Evolutionary conservation across 2,888 invertebrate species (phyloP).

Genomic region (Elaeidobius kamerunicus): DNA sequence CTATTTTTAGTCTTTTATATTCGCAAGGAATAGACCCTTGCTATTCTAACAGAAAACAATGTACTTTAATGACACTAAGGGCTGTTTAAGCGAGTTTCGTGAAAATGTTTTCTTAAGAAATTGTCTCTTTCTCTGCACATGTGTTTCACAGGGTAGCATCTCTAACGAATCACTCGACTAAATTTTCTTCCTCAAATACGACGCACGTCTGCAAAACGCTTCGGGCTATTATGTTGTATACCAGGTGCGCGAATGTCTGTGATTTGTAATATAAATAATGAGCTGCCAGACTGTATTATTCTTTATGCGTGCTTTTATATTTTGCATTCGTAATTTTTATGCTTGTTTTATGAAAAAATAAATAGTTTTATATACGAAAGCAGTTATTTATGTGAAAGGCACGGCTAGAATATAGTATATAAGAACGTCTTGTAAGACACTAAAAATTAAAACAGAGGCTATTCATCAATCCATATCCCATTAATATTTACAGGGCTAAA

Average conservation of each 20-base stretch:
- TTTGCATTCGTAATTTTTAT: no score
- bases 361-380: no score
- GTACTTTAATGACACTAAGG: slow-evolving; percentile 10
- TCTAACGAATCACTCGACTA: slow-evolving; percentile 5
- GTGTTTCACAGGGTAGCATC: slow-evolving; percentile 11
- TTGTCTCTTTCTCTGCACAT: slow-evolving; percentile 12
- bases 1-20: neutral
- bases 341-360: no score
- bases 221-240: neutral
- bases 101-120: slow-evolving; percentile 14
- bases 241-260: neutral
- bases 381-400: no score
- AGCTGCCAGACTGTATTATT: no score
- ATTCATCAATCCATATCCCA: no score
- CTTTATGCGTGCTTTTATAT: no score
- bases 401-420: no score
- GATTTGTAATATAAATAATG: no score
- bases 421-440: no score
- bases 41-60: slow-evolving; percentile 11
- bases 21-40: slow-evolving; percentile 6
- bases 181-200: slow-evolving; percentile 3
- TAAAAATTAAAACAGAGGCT: no score
- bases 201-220: neutral
- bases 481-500: no score
- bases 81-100: slow-evolving; percentile 10